Evolutionary conservation across 2,888 invertebrate species (phyloP), one percentile per base, ranked within the genome.

Genomic region (Cantharis flavilabris): DNA sequence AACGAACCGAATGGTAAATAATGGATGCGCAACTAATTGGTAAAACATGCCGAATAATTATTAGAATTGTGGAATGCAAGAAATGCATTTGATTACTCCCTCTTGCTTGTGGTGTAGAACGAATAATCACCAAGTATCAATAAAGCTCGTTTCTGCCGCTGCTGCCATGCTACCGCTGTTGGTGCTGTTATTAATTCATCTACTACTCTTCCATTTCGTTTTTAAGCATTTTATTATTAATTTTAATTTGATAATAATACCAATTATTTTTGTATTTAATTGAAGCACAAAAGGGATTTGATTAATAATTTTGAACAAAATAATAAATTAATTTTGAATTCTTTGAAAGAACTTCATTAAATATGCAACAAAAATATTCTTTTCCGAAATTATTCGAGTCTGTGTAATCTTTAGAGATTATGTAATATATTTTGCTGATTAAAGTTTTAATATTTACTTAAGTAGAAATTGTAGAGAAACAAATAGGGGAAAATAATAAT

Each of bases 11-110:
- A 69, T 69, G 69, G 69, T 74, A 75, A 77, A 77, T 73, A 74
- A 77, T 77, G 77, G 72, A 77, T 74, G 77, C 74, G 71, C 71
- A 74, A 74, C 77, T 77, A 77, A 77, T 74, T 77, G 74, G 72
- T 69, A 69, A 77, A 77, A 71, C 77, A 77, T 63, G 74, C 74
- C 77, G 77, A 77, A 75, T 77, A 76, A 76, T 76, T 73, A 76
- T 76, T 73, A 76, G 75, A 76, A 76, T 26, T 20, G 70, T 71
- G 76, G 76, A 76, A 76, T 76, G 76, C 73, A 76, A 76, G 77
- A 69, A 74, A 77, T 77, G 77, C 77, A 75, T 77, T 77, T 77
- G 74, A 77, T 77, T 77, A 75, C 33, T 77, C 71, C 64, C 71
- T 63, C 18, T 49, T 75, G 70, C 71, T 77, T 69, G 71, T 69